Percentiles rank a stretch among this genome's conserved stretches.
phyloP scores from a whole-genome alignment of 2,888 invertebrate species.

The Boloria euphrosyne region DNA sequence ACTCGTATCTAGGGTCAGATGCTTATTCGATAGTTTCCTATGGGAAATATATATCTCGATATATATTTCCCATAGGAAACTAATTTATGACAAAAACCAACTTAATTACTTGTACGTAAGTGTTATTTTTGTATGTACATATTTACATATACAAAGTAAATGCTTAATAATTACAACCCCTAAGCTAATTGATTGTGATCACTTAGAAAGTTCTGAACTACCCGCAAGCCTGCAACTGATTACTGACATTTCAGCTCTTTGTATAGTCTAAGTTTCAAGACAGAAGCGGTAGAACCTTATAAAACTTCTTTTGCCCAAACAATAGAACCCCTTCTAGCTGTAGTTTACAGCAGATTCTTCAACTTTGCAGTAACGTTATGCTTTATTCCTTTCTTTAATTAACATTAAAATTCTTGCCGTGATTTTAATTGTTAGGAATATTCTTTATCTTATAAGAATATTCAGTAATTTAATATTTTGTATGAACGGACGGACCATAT shows the following conservation, averaged over 20 bases:
- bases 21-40: too few relatives aligned
- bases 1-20: too few relatives aligned
- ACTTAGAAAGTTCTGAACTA: conserved; percentile 17
- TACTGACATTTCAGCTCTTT: conserved; percentile 16
- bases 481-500: too few relatives aligned
- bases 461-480: neutral
- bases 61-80: too few relatives aligned
- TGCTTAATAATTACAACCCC: neutral
- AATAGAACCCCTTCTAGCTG: conserved; percentile 16
- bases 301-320: conserved; percentile 16
- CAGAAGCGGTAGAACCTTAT: conserved; percentile 9
- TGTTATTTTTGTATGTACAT: neutral
- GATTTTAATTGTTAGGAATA: neutral
- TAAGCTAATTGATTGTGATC: conserved; percentile 19
- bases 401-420: conserved; percentile 10
- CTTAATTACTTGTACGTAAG: too few relatives aligned
- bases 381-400: conserved; percentile 19
- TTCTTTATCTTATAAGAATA: neutral
- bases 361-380: conserved; percentile 12
- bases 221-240: conserved; percentile 19
- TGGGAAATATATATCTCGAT: too few relatives aligned
- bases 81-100: too few relatives aligned
- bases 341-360: conserved; percentile 19
- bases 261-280: conserved; percentile 17
- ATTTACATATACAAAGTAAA: neutral